Evolutionary conservation across 2,113 vertebrate species (phyloP).

Genomic region (Rhinichthys klamathensis): DNA sequence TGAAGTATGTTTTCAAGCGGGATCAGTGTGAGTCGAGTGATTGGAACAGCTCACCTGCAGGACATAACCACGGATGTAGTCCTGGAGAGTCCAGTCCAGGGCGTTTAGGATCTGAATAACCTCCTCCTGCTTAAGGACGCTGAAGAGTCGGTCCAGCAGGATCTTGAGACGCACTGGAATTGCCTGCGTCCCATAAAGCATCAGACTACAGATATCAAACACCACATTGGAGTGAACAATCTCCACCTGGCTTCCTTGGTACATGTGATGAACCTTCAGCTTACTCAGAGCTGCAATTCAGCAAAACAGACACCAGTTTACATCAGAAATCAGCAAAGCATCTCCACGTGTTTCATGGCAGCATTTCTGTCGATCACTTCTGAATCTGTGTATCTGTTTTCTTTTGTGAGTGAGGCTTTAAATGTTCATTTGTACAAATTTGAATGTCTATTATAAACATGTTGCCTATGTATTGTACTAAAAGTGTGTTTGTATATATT

Average conservation of each 20-base stretch:
- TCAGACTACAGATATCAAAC: slow-evolving; percentile 97
- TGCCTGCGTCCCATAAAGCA: slow-evolving; percentile 96
- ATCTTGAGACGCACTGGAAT: slow-evolving; percentile 96
- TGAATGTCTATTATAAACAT: background rate
- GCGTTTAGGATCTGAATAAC: slow-evolving; percentile 94
- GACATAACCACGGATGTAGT: slow-evolving; percentile 97
- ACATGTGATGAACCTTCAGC: slow-evolving; percentile 88
- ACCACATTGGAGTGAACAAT: slow-evolving; percentile 97
- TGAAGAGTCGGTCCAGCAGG: slow-evolving; percentile 96
- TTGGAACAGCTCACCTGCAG: slow-evolving; percentile 80
- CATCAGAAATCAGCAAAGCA: background rate
- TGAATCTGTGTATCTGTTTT: background rate
- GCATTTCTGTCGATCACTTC: background rate
- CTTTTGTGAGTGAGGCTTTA: background rate
- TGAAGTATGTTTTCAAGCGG: background rate
- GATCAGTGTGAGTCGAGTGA: background rate
- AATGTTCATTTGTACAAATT: background rate
- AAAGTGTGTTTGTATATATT: background rate
- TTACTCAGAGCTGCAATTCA: slow-evolving; percentile 88
- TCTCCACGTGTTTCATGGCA: background rate
- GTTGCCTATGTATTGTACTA: background rate
- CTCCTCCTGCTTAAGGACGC: slow-evolving; percentile 94
- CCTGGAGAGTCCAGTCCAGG: slow-evolving; percentile 96
- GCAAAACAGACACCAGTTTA: slow-evolving; percentile 44
- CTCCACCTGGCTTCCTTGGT: slow-evolving; percentile 94